phyloP scores from a whole-genome alignment of 2,113 vertebrate species.

The Motacilla tschutschensis region DNA sequence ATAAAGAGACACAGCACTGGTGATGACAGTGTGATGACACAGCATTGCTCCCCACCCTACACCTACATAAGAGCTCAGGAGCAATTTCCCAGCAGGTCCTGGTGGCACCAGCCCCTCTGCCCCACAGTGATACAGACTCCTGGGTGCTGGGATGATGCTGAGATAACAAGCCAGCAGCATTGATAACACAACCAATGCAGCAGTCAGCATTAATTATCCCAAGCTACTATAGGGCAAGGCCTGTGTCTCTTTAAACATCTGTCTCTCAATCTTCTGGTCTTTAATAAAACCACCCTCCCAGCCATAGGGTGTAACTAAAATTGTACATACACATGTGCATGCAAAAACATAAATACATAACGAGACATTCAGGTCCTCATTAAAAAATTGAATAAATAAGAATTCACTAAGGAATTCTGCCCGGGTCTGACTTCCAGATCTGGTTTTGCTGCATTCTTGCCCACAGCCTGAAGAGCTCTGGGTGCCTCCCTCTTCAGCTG shows the following conservation, averaged over 20 bases:
- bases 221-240: conserved; percentile 18
- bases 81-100: conserved; percentile 13
- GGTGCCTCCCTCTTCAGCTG: conserved; percentile 77
- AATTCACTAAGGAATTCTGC: conserved; percentile 74
- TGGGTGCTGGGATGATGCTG: neutral
- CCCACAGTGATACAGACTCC: conserved; percentile 16
- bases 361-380: conserved; percentile 61
- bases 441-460: conserved; percentile 78
- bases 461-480: conserved; percentile 68
- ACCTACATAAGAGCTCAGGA: neutral
- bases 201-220: conserved; percentile 45
- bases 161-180: conserved; percentile 30
- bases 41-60: conserved; percentile 18
- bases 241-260: conserved; percentile 21
- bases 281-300: conserved; percentile 44
- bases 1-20: neutral
- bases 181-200: conserved; percentile 26
- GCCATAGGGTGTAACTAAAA: conserved; percentile 48
- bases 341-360: conserved; percentile 39
- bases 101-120: conserved; percentile 34
- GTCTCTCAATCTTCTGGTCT: conserved; percentile 38
- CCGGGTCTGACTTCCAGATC: conserved; percentile 69
- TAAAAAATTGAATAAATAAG: conserved; percentile 66
- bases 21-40: conserved; percentile 7
- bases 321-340: conserved; percentile 41